phyloP scores from a whole-genome alignment of 2,888 invertebrate genomes.

The Luperina testacea region DNA sequence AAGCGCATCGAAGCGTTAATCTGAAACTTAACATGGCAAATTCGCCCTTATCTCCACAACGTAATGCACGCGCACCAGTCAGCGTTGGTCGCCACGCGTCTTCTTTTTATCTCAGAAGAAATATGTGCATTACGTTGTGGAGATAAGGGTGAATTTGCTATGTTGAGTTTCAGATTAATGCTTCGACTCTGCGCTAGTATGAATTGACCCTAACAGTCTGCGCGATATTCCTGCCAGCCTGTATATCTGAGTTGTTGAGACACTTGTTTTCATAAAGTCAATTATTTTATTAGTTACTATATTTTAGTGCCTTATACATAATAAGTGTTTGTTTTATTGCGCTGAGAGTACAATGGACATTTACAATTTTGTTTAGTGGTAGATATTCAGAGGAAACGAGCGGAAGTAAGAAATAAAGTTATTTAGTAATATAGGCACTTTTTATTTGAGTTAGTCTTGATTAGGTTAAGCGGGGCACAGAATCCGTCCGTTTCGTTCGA shows the following conservation, averaged over 20 bases:
- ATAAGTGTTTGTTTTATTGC: slow-evolving; percentile 63
- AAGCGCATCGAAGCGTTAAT: too few species aligned
- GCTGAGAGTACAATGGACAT: slow-evolving; percentile 79
- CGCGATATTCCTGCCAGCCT: background rate
- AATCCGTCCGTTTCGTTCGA: slow-evolving; percentile 62
- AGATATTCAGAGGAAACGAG: slow-evolving; percentile 23
- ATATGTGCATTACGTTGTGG: too few species aligned
- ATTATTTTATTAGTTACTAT: slow-evolving; percentile 39
- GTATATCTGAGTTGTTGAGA: background rate
- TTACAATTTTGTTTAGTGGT: slow-evolving; percentile 63
- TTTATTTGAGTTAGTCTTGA: slow-evolving; percentile 43
- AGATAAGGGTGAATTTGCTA: too few species aligned
- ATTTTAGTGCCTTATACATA: slow-evolving; percentile 54
- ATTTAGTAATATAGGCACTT: slow-evolving; percentile 57
- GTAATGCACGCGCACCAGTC: too few species aligned
- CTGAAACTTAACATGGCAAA: too few species aligned
- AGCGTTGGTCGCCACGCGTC: too few species aligned
- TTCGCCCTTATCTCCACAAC: too few species aligned
- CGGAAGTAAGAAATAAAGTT: slow-evolving; percentile 47
- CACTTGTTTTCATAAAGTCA: slow-evolving; percentile 33
- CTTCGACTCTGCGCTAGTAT: too few species aligned
- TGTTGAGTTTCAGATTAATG: too few species aligned
- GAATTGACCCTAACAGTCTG: background rate
- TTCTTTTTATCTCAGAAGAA: too few species aligned
- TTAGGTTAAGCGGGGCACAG: slow-evolving; percentile 47